These are phyloP conservation scores for Phthorimaea operculella DNA, from an alignment of 1,140 invertebrate genomes.

Conservation along the genomic window DNA sequence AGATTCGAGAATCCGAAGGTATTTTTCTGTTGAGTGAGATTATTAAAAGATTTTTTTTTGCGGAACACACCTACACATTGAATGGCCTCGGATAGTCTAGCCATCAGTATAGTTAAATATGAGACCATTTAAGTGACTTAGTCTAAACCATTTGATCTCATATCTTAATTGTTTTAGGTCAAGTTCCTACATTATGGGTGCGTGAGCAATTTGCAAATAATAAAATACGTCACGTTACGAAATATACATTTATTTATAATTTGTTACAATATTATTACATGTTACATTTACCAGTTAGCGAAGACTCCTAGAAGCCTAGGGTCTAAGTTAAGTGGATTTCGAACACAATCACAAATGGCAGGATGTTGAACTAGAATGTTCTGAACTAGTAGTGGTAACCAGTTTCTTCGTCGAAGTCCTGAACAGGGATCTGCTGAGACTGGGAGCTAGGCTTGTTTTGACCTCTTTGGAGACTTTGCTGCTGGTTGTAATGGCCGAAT, in stretches of 20 bases:
- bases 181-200: not conserved
- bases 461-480: not conserved
- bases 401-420: conserved; percentile 50
- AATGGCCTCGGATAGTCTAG: too few species aligned
- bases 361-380: not conserved
- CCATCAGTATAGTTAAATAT: too few species aligned
- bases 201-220: not conserved
- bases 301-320: too few species aligned
- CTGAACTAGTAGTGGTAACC: conserved; percentile 47
- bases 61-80: too few species aligned
- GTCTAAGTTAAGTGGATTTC: not conserved
- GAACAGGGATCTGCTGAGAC: conserved; percentile 34
- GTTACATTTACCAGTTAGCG: too few species aligned
- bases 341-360: conserved; percentile 2
- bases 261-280: too few species aligned
- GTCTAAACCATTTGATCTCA: not conserved
- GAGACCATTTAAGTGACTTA: too few species aligned
- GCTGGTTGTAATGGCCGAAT: conserved; percentile 3
- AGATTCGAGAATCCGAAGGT: too few species aligned
- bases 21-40: too few species aligned
- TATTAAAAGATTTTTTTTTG: too few species aligned
- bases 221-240: not conserved
- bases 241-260: conserved; percentile 4
- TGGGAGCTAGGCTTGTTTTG: conserved; percentile 46
- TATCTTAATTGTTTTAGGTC: not conserved